phyloP scores from a whole-genome alignment of 1,140 invertebrate species.

The Samia ricini region DNA sequence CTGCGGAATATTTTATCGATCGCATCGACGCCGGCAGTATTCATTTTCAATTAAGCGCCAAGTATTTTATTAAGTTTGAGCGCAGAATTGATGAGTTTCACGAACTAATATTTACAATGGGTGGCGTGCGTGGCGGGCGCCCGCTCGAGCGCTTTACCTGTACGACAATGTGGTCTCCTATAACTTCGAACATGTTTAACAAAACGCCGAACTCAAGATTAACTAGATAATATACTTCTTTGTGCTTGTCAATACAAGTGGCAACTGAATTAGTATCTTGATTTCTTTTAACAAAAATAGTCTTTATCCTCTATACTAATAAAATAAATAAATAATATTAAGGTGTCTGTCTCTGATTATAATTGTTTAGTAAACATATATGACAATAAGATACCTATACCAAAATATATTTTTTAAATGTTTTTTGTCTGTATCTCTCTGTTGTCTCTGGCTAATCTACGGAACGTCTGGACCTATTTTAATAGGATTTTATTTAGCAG shows the following conservation, averaged over 20 bases:
- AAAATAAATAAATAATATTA: too few species aligned
- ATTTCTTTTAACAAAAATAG: too few species aligned
- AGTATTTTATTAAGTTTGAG: constrained; percentile 77
- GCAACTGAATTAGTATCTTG: too few species aligned
- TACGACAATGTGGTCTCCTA: constrained; percentile 29
- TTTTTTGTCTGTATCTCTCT: too few species aligned
- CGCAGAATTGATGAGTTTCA: constrained; percentile 75
- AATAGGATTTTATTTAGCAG: too few species aligned
- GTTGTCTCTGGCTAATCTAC: too few species aligned
- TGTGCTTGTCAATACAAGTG: background rate
- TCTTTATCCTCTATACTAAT: too few species aligned
- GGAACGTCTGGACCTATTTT: too few species aligned
- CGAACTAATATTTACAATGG: constrained; percentile 77
- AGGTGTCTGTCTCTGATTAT: too few species aligned
- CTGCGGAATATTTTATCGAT: constrained; percentile 76
- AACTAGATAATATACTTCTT: background rate
- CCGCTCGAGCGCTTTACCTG: constrained; percentile 26
- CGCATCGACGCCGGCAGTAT: constrained; percentile 66
- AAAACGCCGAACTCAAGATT: background rate
- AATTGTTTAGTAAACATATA: too few species aligned
- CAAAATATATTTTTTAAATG: too few species aligned
- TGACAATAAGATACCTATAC: too few species aligned
- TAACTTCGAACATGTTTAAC: background rate
- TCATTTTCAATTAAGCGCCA: constrained; percentile 77
- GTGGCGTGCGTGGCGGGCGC: constrained; percentile 44